Conservation (phyloP, 1,140 invertebrate genomes). For the Drosophila serrata region DNA sequence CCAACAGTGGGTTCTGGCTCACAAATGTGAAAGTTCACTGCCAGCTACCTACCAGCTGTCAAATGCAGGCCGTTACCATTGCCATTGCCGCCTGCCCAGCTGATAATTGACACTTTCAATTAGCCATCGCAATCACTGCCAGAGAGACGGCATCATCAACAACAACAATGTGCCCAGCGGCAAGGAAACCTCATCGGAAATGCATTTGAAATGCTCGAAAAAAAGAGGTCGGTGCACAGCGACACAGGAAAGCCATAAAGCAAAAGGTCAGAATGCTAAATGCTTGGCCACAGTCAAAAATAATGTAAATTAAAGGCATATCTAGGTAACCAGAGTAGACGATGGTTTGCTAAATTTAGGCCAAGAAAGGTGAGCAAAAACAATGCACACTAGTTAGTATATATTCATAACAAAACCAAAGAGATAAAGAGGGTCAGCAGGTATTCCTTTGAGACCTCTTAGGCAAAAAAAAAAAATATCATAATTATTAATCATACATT, state of each 20-base stretch:
- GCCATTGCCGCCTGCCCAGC: conserved; percentile 12
- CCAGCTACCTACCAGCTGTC: conserved; percentile 18
- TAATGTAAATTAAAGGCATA: conserved; percentile 2
- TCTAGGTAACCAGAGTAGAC: neutral
- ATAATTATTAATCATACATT: too few relatives aligned
- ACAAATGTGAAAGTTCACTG: conserved; percentile 70
- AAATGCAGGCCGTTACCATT: conserved; percentile 2
- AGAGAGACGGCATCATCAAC: conserved; percentile 30
- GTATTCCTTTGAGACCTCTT: too few relatives aligned
- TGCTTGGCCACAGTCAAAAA: conserved; percentile 16
- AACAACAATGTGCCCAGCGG: conserved; percentile 39
- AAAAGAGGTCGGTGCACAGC: conserved; percentile 13
- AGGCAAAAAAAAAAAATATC: too few relatives aligned
- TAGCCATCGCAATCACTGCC: conserved; percentile 52
- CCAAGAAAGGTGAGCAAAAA: neutral
- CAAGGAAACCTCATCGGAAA: conserved; percentile 19
- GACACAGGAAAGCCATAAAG: conserved; percentile 30
- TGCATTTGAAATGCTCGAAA: conserved; percentile 35
- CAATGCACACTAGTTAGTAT: too few relatives aligned
- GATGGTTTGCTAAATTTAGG: neutral
- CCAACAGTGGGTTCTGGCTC: conserved; percentile 17
- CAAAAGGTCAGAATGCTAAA: conserved; percentile 61
- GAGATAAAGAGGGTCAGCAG: too few relatives aligned
- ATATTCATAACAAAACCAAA: too few relatives aligned
- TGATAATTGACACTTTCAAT: conserved; percentile 72